Conservation (phyloP, 2,113 vertebrate species). For the Spheniscus mendiculus region DNA sequence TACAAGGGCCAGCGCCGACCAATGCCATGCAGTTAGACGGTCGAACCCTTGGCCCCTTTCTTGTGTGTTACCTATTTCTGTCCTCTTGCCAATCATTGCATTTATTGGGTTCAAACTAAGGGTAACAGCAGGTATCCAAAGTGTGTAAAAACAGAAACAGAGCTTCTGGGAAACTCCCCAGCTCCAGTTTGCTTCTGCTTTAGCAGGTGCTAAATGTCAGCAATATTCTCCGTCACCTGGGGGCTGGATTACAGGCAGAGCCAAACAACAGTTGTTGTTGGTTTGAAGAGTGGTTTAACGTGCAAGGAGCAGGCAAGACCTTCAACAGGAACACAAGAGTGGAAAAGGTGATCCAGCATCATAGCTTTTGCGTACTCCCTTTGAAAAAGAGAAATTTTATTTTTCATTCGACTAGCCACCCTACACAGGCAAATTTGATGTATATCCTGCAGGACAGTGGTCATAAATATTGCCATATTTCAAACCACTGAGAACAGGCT, state of each 20-base stretch:
- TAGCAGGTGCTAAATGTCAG: neutral
- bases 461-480: neutral
- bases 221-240: neutral
- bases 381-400: neutral
- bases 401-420: neutral
- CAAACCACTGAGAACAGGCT: neutral
- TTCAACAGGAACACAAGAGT: neutral
- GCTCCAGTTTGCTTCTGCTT: neutral
- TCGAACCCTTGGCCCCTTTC: neutral
- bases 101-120: slow-evolving; percentile 17
- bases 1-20: accelerated
- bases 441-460: neutral
- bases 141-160: neutral
- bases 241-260: neutral
- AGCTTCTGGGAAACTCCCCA: neutral
- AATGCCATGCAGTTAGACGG: accelerated
- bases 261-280: neutral
- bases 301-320: neutral
- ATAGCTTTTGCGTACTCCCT: neutral
- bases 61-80: neutral
- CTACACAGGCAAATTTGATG: neutral
- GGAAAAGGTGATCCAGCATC: neutral
- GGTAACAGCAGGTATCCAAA: neutral
- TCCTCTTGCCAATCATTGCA: neutral
- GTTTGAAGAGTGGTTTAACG: neutral